Evolutionary conservation across 1,140 invertebrate species (phyloP), one percentile per base, ranked within the genome.

Genomic region (Neodiprion fabricii): DNA sequence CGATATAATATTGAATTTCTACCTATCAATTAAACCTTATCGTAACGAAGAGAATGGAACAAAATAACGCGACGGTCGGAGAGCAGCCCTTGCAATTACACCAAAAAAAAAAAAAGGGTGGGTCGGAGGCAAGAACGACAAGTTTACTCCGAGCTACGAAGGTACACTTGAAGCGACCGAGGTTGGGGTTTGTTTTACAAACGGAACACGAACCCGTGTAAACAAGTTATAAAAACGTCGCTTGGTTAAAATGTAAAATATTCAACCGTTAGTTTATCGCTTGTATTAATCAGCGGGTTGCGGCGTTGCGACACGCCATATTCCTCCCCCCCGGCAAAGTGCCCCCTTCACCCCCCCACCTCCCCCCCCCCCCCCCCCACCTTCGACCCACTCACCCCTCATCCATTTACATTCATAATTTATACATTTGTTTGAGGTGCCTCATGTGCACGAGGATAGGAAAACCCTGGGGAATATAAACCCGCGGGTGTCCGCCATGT

Each of bases 321-420:
- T 65, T 47, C 69, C 66, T 50, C 40, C 49, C 21, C 17, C 74
- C 40, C 5, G 61, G 1, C n/a, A 66, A 61, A 47, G 53, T 40
- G 68, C 14, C 10, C 17, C 68, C 17, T 66, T 66, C 17, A 47
- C 23, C 40, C 14, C 50, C 69, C n/a, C n/a, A n/a, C n/a, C n/a
- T n/a, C 9, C 48, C 67, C 67, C 28, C 67, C 47, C 12, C 50
- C 61, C 48, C 1, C 47, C 66, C 40, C 70, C 21, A 61, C 1
- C 1, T 73, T 23, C 14, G 66, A 48, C 48, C 23, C 40, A 23
- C 68, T 8, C 47, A 61, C 69, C 50, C 53, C 11, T 70, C 71
- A 12, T n/a, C 50, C 70, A 77, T 78, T 78, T 75, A 75, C 75
- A 78, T 79, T 75, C 23, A 72, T 79, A 77, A 79, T 75, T 79